Evolutionary conservation across 2,797 vertebrate species (phyloP), one percentile per base, ranked within the genome.

Genomic region (Leptoclinus maculatus): DNA sequence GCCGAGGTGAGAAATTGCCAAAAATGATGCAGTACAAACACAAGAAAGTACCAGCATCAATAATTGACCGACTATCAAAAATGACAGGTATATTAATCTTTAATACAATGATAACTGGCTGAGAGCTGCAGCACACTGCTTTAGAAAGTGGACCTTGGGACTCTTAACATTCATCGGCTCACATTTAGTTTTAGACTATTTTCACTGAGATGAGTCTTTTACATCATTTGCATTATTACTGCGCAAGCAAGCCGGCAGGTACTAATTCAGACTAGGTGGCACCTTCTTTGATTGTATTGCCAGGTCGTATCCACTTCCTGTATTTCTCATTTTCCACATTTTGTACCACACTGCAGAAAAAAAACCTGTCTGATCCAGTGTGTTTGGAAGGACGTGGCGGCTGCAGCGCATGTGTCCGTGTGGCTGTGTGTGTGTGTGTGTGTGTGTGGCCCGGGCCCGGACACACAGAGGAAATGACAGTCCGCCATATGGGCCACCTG

Each of bases 401-500:
- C 29, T 27, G 27, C 32, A n/a, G 25, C 25, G 43, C 13, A 1
- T 32, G 66, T 53, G 27, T 58, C 21, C 56, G 13, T 10, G 49
- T 25, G 16, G 66, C 69, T 17, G 66, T 62, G 14, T 43, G 41
- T 45, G 14, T 51, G 47, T 43, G 19, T 23, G 32, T 19, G 7
- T 3, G 53, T 7, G 32, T n/a, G n/a, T n/a, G 2, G 27, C 27
- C 75, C 49, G 74, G 83, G 21, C 58, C 71, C 54, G 43, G 79
- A 81, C 82, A 76, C 86, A 71, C 74, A 67, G 71, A 62, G 82
- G 65, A 84, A 83, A 82, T 74, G 87, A 89, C 81, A 88, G 73
- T 67, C 76, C 57, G 76, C 87, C 90, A 91, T 91, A 93, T 89
- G 90, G 90, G 85, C 87, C 87, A 80, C 87, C 87, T 63, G 88